Evolutionary conservation across 2,113 vertebrate species (phyloP), one percentile per base, ranked within the genome.

Genomic region (Pedionomus torquatus): DNA sequence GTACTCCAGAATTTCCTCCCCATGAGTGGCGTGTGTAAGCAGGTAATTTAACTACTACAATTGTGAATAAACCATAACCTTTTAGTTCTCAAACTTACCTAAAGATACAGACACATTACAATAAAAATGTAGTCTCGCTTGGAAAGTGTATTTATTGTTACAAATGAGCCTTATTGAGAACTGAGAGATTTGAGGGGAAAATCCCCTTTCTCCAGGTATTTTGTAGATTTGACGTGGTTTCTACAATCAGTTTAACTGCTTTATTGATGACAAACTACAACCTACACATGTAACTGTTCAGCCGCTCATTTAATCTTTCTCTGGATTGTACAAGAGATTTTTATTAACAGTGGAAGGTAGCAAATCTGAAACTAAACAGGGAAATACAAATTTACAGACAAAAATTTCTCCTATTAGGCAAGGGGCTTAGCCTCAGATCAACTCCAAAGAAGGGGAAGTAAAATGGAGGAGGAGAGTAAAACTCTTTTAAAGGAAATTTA

Each of bases 31-130:
- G 1, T 39, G 35, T 17, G 31, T 61, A 80, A 83, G 75, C 58
- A 88, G 39, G 63, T 61, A 69, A 31, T 77, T 90, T 92, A 85
- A 85, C 87, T 24, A 92, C 88, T 57, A 65, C 41, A 54, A 54
- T 69, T 55, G 88, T 10, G 17, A 93, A 91, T 57, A 93, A 87
- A 92, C 61, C 72, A 64, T 72, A 90, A 94, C 70, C 44, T 92
- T 93, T 93, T 30, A 39, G 23, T 24, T 94, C 88, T 85, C 44
- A 88, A 79, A 90, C 35, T 46, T 52, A 82, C 31, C 57, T 69
- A 48, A 90, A 85, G 70, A 68, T 55, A 90, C 24, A 84, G 65
- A 79, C 74, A 76, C 13, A 21, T 7, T 79, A 48, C 64, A 72
- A 58, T 92, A 91, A 77, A 80, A 88, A 66, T 9, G n/a, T 1